Evolutionary conservation across 2,797 vertebrate species (phyloP).

Genomic region (Lepus oiostolus): DNA sequence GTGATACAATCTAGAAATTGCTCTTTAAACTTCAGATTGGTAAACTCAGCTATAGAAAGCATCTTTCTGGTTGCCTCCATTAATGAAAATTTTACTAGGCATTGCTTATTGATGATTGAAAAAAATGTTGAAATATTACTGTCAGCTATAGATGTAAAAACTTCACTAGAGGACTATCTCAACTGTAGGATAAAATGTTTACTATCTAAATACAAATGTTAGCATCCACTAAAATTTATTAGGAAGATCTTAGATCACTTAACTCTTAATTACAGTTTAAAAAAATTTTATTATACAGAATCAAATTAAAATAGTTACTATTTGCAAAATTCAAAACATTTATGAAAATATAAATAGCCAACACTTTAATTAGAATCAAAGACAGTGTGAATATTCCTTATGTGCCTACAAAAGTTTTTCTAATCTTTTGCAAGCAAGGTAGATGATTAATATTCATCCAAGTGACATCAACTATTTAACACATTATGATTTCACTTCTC

Average conservation of each 20-base stretch:
- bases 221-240: constrained; percentile 30
- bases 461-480: not conserved
- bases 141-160: not conserved
- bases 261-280: constrained; percentile 50
- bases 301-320: constrained; percentile 62
- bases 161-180: constrained; percentile 60
- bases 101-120: constrained; percentile 28
- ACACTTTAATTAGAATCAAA: constrained; percentile 39
- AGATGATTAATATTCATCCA: not conserved
- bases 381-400: not conserved
- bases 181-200: constrained; percentile 64
- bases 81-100: constrained; percentile 60
- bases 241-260: constrained; percentile 28
- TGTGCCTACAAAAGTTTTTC: not conserved
- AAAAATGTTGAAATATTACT: constrained; percentile 48
- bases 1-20: constrained; percentile 8
- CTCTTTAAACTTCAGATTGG: not conserved
- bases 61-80: not conserved
- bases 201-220: constrained; percentile 58
- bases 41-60: not conserved
- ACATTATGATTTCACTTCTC: constrained; percentile 6
- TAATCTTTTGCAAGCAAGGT: constrained; percentile 31
- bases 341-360: constrained; percentile 83
- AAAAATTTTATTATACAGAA: not conserved
- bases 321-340: constrained; percentile 83